Base-by-base conservation (phyloP, 2,888 invertebrate species). In the Odontocerum albicorne region DNA sequence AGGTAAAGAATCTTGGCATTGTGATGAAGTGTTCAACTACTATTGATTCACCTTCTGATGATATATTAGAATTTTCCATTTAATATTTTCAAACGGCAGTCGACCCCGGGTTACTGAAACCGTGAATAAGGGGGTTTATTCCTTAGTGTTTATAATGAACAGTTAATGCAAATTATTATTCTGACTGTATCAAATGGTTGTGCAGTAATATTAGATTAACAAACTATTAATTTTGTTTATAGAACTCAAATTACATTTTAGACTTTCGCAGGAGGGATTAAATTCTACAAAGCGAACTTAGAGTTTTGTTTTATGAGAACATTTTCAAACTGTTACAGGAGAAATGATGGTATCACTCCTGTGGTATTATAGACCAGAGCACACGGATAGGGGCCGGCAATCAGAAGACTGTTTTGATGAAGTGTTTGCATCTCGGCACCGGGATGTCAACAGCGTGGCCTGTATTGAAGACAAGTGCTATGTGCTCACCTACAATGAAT, bases 401-500 rank as follows among this genome's bases (percentile, higher is more conserved):
- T 81, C 85, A 12, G 82, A 81, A 44, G 92, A 95, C 71, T 87
- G 89, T 68, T 84, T 87, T 8, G 93, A 93, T 69, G 97, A 97
- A 74, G 90, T 97, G 55, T 97, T 96, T 74, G 96, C 97, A 38
- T 96, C 96, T 16, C 85, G 93, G 55, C 97, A 97, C 73, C 85
- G 92, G 59, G 97, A 97, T 77, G 91, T 91, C 63, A 94, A 95
- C 75, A 93, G 93, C 66, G 96, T 96, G 54, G 96, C 96, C 54
- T 96, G 96, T 72, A 96, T 97, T 67, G 97, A 97, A 72, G 97
- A 97, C 77, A 94, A 93, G 74, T 96, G 96, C 76, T 96, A 92
- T 73, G 96, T 97, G 60, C 84, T 97, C 65, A 96, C 95, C 32
- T 95, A 90, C 72, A 92, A 93, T 74, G 96, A 97, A 78, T 97